phyloP scores from a whole-genome alignment of 2,113 vertebrate species.

The Cricetomys ansorgei region DNA sequence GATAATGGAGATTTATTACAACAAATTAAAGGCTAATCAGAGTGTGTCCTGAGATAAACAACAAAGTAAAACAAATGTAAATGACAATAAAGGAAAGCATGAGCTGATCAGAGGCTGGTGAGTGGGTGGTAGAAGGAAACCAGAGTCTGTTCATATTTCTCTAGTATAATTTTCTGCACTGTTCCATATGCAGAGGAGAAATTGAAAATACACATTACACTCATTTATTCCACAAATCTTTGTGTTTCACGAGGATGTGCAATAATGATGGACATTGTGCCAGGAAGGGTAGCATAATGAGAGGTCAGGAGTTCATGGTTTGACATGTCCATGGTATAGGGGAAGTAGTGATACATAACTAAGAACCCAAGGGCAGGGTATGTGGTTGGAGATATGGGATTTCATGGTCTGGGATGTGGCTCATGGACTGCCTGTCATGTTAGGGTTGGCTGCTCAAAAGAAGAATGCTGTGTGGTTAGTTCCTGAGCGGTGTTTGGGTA shows the following conservation, averaged over 20 bases:
- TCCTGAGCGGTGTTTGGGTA: background rate
- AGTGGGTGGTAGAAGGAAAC: background rate
- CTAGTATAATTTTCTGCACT: background rate
- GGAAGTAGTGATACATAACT: background rate
- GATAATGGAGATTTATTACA: constrained; percentile 60
- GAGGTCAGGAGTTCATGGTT: background rate
- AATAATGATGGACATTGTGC: background rate
- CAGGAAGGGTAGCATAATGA: background rate
- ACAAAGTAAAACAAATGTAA: constrained; percentile 34
- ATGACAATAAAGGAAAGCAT: background rate
- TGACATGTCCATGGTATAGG: background rate
- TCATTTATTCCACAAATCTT: background rate
- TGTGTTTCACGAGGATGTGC: background rate
- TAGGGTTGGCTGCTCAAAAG: background rate
- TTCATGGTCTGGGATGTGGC: background rate
- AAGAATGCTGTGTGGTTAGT: background rate
- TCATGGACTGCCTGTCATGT: background rate
- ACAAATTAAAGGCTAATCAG: constrained; percentile 64
- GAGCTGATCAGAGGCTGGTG: background rate
- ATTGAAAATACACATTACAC: background rate
- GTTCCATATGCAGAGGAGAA: background rate
- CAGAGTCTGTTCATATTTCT: background rate
- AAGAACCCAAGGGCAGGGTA: background rate
- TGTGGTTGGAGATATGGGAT: background rate
- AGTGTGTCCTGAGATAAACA: constrained; percentile 55